phyloP scores from a whole-genome alignment of 2,113 vertebrate genomes.

The Saguinus midas region DNA sequence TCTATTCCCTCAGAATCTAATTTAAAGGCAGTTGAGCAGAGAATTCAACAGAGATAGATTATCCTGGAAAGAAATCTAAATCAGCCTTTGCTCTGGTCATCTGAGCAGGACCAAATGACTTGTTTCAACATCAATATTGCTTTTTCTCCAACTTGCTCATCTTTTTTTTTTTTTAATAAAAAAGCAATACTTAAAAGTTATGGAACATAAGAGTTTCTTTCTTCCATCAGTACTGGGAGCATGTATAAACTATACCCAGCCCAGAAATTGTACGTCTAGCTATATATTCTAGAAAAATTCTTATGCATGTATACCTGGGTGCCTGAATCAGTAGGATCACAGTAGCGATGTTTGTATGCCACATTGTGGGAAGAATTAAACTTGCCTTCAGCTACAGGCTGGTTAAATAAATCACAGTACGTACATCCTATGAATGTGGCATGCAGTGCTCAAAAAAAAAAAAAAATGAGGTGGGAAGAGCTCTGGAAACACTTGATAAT shows the following conservation, averaged over 20 bases:
- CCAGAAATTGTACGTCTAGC: background rate
- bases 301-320: background rate
- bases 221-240: background rate
- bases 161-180: background rate
- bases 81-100: background rate
- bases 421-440: too few relatives aligned
- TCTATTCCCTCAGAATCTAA: background rate
- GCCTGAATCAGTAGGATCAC: background rate
- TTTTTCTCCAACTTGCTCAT: background rate
- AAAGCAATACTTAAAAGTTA: background rate
- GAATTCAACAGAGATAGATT: constrained; percentile 23
- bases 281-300: background rate
- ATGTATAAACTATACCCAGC: background rate
- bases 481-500: background rate
- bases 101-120: background rate
- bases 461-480: background rate
- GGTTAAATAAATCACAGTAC: background rate
- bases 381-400: background rate
- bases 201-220: background rate
- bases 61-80: background rate
- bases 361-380: background rate
- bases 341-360: background rate
- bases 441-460: background rate
- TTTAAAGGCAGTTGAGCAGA: constrained; percentile 30
- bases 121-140: background rate